Percentiles rank a stretch among this genome's conserved stretches.
Conservation (phyloP, 1,140 invertebrate genomes). For the Eurosta solidaginis region DNA sequence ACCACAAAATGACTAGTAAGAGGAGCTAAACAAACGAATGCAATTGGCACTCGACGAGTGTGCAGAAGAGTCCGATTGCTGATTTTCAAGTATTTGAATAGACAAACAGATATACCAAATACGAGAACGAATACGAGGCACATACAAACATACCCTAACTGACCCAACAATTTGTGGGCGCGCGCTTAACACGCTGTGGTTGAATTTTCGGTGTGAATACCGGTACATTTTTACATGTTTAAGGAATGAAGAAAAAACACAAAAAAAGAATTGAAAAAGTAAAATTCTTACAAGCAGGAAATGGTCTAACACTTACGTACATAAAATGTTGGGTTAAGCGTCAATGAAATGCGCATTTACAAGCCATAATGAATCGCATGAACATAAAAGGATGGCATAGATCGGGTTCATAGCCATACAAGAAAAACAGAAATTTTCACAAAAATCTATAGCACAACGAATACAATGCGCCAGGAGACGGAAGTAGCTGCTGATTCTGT, state of each 20-base stretch:
- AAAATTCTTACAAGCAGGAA: conserved; percentile 7
- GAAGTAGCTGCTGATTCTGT: neutral
- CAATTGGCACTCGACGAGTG: conserved; percentile 9
- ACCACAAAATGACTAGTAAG: conserved; percentile 33
- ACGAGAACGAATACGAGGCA: neutral
- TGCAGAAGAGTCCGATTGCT: neutral
- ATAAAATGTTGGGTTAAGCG: conserved; percentile 16
- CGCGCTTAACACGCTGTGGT: conserved; percentile 19
- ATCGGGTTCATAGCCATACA: neutral
- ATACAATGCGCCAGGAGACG: neutral
- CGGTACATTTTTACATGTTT: neutral
- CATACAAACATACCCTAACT: neutral
- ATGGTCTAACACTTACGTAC: conserved; percentile 21
- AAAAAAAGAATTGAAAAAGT: neutral
- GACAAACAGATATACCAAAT: neutral
- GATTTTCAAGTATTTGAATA: neutral
- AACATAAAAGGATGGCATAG: neutral
- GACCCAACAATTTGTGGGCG: conserved; percentile 19
- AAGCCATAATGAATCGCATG: conserved; percentile 26
- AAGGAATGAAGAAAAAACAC: neutral
- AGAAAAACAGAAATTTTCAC: neutral
- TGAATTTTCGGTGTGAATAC: conserved; percentile 10
- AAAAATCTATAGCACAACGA: conserved; percentile 5
- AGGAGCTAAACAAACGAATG: neutral
- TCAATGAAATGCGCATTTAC: conserved; percentile 31